Evolutionary conservation across 2,797 vertebrate species (phyloP).

Genomic region (Hoplostethus mediterraneus): DNA sequence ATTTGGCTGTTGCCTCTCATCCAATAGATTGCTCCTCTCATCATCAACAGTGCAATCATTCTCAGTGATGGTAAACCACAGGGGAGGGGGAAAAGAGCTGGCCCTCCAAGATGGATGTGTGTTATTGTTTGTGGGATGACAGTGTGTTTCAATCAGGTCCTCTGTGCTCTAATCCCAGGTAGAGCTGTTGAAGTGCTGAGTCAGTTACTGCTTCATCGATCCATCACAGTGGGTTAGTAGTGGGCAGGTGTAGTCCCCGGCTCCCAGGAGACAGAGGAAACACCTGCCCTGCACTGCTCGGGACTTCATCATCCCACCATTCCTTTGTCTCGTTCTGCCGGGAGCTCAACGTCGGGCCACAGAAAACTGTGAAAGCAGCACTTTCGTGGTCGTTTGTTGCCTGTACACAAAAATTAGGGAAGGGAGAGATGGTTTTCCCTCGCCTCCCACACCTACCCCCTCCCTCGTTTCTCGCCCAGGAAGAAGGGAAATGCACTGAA

Average conservation of each 20-base stretch:
- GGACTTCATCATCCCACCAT: constrained; percentile 80
- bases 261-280: constrained; percentile 86
- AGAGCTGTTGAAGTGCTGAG: constrained; percentile 87
- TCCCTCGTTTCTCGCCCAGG: constrained; percentile 66
- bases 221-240: constrained; percentile 85
- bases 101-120: constrained; percentile 86
- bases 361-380: constrained; percentile 88
- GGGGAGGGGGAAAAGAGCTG: constrained; percentile 64
- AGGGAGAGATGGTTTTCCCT: constrained; percentile 69
- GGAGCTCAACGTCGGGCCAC: constrained; percentile 79
- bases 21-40: constrained; percentile 66
- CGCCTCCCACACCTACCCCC: constrained; percentile 61
- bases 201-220: constrained; percentile 90
- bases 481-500: constrained; percentile 69
- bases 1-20: constrained; percentile 65
- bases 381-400: constrained; percentile 87
- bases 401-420: constrained; percentile 81
- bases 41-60: constrained; percentile 79
- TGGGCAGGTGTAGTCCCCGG: constrained; percentile 86
- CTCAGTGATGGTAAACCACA: constrained; percentile 73
- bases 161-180: constrained; percentile 89
- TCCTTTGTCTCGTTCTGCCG: constrained; percentile 82
- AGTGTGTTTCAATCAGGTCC: constrained; percentile 92
- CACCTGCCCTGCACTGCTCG: constrained; percentile 84
- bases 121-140: constrained; percentile 94